Evolutionary conservation across 1,140 invertebrate species (phyloP).

Genomic region (Stegodyphus dumicola): DNA sequence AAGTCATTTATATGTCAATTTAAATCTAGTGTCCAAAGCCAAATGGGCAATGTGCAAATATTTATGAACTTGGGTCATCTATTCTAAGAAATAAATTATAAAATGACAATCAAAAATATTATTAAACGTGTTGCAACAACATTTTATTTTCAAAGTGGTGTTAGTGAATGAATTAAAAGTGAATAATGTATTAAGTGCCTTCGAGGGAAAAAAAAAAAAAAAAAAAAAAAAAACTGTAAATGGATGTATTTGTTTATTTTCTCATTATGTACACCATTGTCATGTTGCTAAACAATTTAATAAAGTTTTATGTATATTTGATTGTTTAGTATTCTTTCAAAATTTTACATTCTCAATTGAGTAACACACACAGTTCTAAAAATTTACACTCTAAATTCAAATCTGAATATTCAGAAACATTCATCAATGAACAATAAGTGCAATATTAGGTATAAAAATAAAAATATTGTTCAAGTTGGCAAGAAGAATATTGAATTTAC

Average conservation of each 20-base stretch:
- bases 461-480: too few relatives aligned
- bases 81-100: not conserved
- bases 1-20: too few relatives aligned
- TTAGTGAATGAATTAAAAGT: not conserved
- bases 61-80: conserved; percentile 16
- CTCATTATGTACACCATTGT: conserved; percentile 42
- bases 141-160: conserved; percentile 6
- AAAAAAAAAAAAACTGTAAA: conserved; percentile 7
- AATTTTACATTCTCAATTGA: too few relatives aligned
- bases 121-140: not conserved
- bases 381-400: too few relatives aligned
- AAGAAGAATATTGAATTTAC: too few relatives aligned
- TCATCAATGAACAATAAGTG: too few relatives aligned
- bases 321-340: not conserved
- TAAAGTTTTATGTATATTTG: conserved; percentile 52
- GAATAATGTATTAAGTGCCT: conserved; percentile 44
- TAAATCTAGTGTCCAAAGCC: not conserved
- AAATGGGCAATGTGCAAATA: conserved; percentile 59
- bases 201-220: too few relatives aligned
- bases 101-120: conserved; percentile 31
- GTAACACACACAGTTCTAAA: too few relatives aligned
- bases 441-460: too few relatives aligned
- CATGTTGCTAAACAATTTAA: conserved; percentile 53
- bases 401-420: too few relatives aligned
- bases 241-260: conserved; percentile 47